These are phyloP conservation scores for Deilephila elpenor DNA, from an alignment of 2,888 invertebrate genomes.

Conservation along the genomic window DNA sequence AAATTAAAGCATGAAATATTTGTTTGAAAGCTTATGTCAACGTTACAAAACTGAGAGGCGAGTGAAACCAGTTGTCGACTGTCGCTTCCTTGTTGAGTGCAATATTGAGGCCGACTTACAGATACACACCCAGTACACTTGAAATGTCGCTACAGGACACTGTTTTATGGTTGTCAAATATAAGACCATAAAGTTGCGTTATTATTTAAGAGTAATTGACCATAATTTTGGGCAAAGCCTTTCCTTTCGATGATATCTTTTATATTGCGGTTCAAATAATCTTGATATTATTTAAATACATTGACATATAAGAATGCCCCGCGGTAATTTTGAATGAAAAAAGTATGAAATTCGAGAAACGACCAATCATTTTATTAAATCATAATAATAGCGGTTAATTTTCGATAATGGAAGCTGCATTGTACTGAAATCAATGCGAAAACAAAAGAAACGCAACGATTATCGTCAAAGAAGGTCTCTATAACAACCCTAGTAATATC, in stretches of 20 bases:
- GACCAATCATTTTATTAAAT: too few relatives aligned
- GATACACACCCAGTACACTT: background rate
- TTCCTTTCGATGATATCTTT: too few relatives aligned
- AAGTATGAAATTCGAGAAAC: too few relatives aligned
- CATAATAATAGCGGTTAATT: too few relatives aligned
- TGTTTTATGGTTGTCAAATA: background rate
- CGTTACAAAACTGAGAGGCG: background rate
- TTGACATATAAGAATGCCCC: too few relatives aligned
- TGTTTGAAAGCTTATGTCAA: background rate
- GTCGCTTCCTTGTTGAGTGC: slow-evolving; percentile 9
- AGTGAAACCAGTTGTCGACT: background rate
- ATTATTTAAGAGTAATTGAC: too few relatives aligned
- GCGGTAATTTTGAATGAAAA: too few relatives aligned
- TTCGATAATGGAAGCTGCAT: background rate
- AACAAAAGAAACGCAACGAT: background rate
- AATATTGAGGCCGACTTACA: background rate
- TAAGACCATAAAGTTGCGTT: too few relatives aligned
- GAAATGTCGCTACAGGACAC: background rate
- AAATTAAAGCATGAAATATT: background rate
- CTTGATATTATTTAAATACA: too few relatives aligned
- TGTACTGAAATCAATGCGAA: background rate
- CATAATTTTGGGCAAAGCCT: too few relatives aligned
- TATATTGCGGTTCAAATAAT: too few relatives aligned
- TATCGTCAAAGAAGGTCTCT: background rate
- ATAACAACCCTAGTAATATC: background rate